These are phyloP conservation scores for Petrophora chlorosata DNA, from an alignment of 2,888 invertebrate species.

Conservation along the genomic window DNA sequence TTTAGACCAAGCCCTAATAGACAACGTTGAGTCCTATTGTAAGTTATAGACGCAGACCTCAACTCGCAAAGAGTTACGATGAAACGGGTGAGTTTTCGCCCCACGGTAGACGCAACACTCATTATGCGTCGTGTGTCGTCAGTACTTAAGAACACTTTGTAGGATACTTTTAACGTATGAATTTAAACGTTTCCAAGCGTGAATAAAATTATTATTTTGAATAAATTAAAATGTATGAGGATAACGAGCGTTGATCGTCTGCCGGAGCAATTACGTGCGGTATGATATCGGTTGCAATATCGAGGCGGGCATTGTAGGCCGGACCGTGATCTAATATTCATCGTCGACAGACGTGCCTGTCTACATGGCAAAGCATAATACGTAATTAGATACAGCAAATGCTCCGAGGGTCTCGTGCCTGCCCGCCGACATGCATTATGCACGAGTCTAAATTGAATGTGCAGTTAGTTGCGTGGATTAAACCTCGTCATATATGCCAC, in stretches of 20 bases:
- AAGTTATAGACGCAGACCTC: conserved; percentile 28
- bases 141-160: conserved; percentile 45
- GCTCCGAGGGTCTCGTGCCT: conserved; percentile 62
- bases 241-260: conserved; percentile 29
- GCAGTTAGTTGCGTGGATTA: conserved; percentile 72
- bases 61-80: conserved; percentile 18
- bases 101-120: conserved; percentile 30
- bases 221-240: conserved; percentile 14
- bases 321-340: conserved; percentile 78
- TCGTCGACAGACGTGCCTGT: conserved; percentile 71
- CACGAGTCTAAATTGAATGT: conserved; percentile 79
- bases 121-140: conserved; percentile 56
- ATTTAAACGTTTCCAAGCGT: conserved; percentile 37
- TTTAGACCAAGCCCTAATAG: conserved; percentile 31
- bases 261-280: conserved; percentile 56
- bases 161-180: conserved; percentile 43
- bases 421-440: conserved; percentile 73
- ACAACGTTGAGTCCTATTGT: conserved; percentile 30
- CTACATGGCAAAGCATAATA: conserved; percentile 78
- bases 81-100: conserved; percentile 9
- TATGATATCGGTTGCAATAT: conserved; percentile 60
- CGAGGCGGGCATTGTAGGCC: conserved; percentile 58
- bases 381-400: conserved; percentile 81
- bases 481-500: conserved; percentile 46
- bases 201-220: conserved; percentile 26